Base-by-base conservation (phyloP, 2,797 vertebrate species). In the Apogon talboti region DNA sequence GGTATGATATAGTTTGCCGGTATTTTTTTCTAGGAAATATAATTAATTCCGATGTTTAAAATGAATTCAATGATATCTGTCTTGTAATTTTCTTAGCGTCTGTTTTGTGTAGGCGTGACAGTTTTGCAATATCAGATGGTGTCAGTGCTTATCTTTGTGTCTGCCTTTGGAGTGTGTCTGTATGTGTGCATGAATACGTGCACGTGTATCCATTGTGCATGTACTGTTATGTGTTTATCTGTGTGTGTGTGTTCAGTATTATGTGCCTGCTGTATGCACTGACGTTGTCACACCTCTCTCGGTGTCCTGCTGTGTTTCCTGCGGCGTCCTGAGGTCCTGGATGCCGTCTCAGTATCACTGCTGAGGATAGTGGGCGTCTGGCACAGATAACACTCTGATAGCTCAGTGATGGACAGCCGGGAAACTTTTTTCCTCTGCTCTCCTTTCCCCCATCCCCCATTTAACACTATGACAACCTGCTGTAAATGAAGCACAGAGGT, bases 361-460 rank as follows among this genome's bases (percentile, higher is more conserved):
- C 79, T 82, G 81, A 90, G 83, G 87, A 89, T 90, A 81, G 89
- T 91, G 89, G 90, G 89, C 89, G 90, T 91, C 91, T 92, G 89
- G 89, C 90, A 91, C 83, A 85, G 91, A 91, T 90, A 91, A 83
- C 65, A 84, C 88, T 85, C 83, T 89, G 90, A 93, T 92, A 92
- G 84, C 79, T 76, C 59, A 43, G 78, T 91, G 88, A 93, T 85
- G 91, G 91, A 91, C 90, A 91, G 87, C 84, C 74, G 76, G 85
- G 87, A 90, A 92, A 88, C 81, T 90, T 89, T 77, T 83, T 70
- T 70, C 61, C 41, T 66, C 66, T 76, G 59, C 63, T 74, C 45
- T 68, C 66, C 54, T 72, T 66, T 48, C 49, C 53, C 70, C 61
- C 58, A 42, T 41, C 43, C 43, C 43, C 14, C 44, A 9, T 15